Evolutionary conservation across 2,797 vertebrate genomes (phyloP), one percentile per base, ranked within the genome.

Genomic region (Pangasius krempfi): DNA sequence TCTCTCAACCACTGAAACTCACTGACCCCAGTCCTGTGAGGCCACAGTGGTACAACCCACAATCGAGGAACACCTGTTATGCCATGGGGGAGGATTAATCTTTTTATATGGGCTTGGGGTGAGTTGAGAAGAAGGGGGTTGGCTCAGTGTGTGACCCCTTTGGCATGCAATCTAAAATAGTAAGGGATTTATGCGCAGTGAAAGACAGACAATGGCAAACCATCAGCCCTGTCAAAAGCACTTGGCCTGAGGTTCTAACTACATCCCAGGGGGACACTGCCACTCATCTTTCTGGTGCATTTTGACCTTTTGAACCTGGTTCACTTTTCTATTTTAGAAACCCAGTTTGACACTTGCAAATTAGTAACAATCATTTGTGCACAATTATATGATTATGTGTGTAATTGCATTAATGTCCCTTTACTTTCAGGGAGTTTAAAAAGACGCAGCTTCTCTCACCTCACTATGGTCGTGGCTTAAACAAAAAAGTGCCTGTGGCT

Each of bases 161-260:
- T 94, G 95, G 95, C 94, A 95, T 96, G 94, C 88, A 91, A 92
- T 93, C 94, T 90, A 93, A 96, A 96, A 96, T 96, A 96, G 95
- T 93, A 93, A 89, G 60, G 90, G 93, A 94, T 95, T 94, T 94
- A 91, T 90, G 82, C 91, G 88, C 58, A 88, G 72, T 86, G 85
- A 91, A 93, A 88, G 90, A 93, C 79, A 92, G 93, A 96, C 95
- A 96, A 96, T 94, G 91, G 92, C 87, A 85, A 90, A 87, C 86
- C 86, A 86, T 76, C 27, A 88, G 85, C 88, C 83, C 85, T 91
- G 92, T 92, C 86, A 92, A 93, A 91, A 92, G 92, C 90, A 91
- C 87, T 78, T 92, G 64, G 47, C 52, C 83, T 68, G 88, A 92
- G 94, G 93, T 96, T 94, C 94, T 72, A 18, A 85, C 66, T n/a